These are phyloP conservation scores for Rhabdophis nuchalis DNA, from an alignment of 2,797 vertebrate species.

Conservation along the genomic window DNA sequence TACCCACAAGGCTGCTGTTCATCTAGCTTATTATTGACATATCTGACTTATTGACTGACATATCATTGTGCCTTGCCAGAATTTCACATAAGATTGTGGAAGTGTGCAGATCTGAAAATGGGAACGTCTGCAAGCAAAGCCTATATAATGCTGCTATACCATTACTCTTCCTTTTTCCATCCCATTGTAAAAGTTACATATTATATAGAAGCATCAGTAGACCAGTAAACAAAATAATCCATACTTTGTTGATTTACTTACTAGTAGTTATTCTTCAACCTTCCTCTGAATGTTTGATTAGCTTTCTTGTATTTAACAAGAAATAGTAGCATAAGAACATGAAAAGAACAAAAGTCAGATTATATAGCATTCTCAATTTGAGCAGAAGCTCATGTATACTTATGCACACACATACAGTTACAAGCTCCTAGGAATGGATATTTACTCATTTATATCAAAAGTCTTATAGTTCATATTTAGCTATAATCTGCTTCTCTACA, in stretches of 20 bases:
- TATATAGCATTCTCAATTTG: neutral
- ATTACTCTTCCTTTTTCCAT: neutral
- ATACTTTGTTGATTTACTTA: neutral
- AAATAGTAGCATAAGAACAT: accelerated
- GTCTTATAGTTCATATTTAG: neutral
- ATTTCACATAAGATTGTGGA: neutral
- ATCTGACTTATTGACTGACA: neutral
- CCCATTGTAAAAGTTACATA: neutral
- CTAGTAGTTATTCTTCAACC: neutral
- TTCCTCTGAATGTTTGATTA: slow-evolving; percentile 19
- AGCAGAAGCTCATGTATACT: neutral
- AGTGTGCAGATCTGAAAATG: neutral
- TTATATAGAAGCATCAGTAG: neutral
- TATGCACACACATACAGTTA: neutral
- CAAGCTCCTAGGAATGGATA: neutral
- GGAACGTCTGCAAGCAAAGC: neutral
- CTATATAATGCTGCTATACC: no score
- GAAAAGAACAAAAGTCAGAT: neutral
- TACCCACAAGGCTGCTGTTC: no score
- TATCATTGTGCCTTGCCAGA: neutral
- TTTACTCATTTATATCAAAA: neutral
- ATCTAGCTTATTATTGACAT: neutral
- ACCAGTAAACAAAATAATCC: neutral
- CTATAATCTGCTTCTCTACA: neutral
- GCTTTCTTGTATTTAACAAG: neutral